Evolutionary conservation across 2,888 invertebrate genomes (phyloP).

Genomic region (Danaus chrysippus): DNA sequence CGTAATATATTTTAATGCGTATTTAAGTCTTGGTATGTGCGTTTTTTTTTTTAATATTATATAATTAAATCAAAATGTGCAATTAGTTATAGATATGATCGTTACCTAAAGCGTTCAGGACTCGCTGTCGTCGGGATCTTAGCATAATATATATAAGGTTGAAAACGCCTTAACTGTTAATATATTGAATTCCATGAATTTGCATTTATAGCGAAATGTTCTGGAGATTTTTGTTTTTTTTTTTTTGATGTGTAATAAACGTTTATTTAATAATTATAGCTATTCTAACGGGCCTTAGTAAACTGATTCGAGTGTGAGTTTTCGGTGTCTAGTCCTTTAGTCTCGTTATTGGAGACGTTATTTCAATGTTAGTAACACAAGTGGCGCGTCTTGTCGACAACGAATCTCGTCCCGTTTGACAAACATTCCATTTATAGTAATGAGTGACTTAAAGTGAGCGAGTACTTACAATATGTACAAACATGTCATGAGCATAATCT

Average conservation of each 20-base stretch:
- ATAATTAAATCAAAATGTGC: slow-evolving; percentile 55
- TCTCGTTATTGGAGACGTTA: slow-evolving; percentile 46
- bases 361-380: slow-evolving; percentile 8
- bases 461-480: slow-evolving; percentile 68
- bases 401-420: slow-evolving; percentile 39
- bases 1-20: slow-evolving; percentile 72
- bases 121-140: slow-evolving; percentile 33
- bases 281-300: slow-evolving; percentile 62
- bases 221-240: slow-evolving; percentile 62
- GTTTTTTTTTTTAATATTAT: slow-evolving; percentile 61
- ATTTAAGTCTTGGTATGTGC: slow-evolving; percentile 65
- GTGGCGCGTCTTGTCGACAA: slow-evolving; percentile 12
- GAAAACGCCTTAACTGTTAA: slow-evolving; percentile 57
- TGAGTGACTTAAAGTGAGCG: slow-evolving; percentile 76
- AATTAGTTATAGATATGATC: slow-evolving; percentile 67
- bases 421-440: slow-evolving; percentile 68
- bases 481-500: slow-evolving; percentile 38
- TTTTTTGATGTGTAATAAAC: slow-evolving; percentile 38
- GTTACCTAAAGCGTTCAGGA: slow-evolving; percentile 70
- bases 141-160: slow-evolving; percentile 73
- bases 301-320: slow-evolving; percentile 61
- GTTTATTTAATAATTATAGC: slow-evolving; percentile 73
- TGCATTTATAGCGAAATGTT: slow-evolving; percentile 78
- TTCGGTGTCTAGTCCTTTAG: slow-evolving; percentile 72
- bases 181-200: slow-evolving; percentile 78